Conservation (phyloP, 2,888 invertebrate genomes). For the Xestia ashworthii region DNA sequence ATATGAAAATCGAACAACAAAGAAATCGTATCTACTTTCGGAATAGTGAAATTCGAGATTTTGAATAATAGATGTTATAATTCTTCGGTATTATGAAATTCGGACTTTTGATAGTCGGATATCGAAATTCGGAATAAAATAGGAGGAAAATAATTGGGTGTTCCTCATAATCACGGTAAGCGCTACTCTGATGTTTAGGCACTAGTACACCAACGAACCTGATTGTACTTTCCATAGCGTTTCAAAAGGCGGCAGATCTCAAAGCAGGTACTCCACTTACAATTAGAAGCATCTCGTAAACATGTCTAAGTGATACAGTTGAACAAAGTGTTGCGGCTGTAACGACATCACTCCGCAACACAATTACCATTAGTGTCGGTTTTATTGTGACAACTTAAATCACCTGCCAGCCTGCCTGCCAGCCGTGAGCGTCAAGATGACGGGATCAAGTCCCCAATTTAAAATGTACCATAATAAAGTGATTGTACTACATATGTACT, state of each 20-base stretch:
- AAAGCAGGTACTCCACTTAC: conserved; percentile 45
- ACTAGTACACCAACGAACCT: neutral
- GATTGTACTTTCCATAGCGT: conserved; percentile 5
- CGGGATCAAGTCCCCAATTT: too few relatives aligned
- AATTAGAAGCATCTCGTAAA: conserved; percentile 62
- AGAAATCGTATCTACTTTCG: too few relatives aligned
- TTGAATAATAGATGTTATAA: too few relatives aligned
- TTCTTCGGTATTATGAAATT: too few relatives aligned
- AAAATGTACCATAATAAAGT: too few relatives aligned
- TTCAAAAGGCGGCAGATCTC: conserved; percentile 29
- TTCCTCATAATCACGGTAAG: neutral
- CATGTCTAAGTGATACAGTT: conserved; percentile 64
- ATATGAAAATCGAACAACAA: too few relatives aligned
- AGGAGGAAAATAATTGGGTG: too few relatives aligned
- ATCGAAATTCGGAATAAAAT: too few relatives aligned
- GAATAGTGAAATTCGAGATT: too few relatives aligned
- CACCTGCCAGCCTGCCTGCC: conserved; percentile 68
- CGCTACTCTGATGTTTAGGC: neutral
- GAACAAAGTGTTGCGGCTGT: conserved; percentile 63
- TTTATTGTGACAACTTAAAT: conserved; percentile 75
- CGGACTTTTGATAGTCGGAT: too few relatives aligned
- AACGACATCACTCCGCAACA: conserved; percentile 69
- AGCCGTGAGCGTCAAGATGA: too few relatives aligned
- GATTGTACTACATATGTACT: too few relatives aligned
- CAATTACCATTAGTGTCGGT: conserved; percentile 75